Conservation (phyloP, 2,888 invertebrate species). For the Stictocephala bisonia region DNA sequence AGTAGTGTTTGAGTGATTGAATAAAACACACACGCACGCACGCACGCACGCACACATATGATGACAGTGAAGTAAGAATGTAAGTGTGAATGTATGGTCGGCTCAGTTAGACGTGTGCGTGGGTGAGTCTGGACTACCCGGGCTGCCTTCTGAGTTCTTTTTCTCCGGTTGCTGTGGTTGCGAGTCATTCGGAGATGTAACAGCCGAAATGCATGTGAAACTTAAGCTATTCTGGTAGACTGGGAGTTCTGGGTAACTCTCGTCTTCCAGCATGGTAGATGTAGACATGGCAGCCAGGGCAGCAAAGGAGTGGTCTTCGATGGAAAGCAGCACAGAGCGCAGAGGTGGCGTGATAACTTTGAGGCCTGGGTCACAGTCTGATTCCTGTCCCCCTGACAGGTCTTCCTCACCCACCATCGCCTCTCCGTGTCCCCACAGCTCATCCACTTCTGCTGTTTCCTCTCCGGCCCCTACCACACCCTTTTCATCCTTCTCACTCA, state of each 20-base stretch:
- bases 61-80: too few species aligned
- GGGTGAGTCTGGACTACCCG: too few species aligned
- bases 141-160: too few species aligned
- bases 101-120: too few species aligned
- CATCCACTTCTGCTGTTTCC: constrained; percentile 65
- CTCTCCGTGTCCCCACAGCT: constrained; percentile 71
- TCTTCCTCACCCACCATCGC: constrained; percentile 72
- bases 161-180: constrained; percentile 14
- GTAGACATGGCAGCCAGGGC: constrained; percentile 74
- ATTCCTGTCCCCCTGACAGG: neutral
- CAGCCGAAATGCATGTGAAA: constrained; percentile 11
- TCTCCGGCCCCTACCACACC: constrained; percentile 42
- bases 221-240: constrained; percentile 35
- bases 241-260: constrained; percentile 78
- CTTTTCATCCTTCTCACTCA: constrained; percentile 54
- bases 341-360: constrained; percentile 58
- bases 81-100: too few species aligned
- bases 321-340: constrained; percentile 71
- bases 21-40: too few species aligned
- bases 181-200: neutral
- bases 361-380: constrained; percentile 36
- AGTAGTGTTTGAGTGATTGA: too few species aligned
- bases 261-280: constrained; percentile 80
- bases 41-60: too few species aligned
- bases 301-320: constrained; percentile 82